Base-by-base conservation (phyloP, 2,113 vertebrate species). In the Euleptes europaea region DNA sequence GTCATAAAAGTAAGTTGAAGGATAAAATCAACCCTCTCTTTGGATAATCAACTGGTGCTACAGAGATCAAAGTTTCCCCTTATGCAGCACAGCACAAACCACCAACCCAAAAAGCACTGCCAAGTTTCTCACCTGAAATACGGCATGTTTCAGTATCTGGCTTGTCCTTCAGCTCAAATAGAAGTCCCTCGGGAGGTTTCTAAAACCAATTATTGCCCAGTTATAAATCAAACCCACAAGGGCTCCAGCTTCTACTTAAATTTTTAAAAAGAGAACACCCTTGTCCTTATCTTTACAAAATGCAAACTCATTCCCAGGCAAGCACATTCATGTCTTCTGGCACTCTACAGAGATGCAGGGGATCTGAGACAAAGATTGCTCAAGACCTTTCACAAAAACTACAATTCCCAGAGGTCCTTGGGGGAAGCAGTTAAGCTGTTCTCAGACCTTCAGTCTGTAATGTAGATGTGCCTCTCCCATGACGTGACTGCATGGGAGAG, bases 81-180 rank as follows among this genome's bases (percentile, higher is more conserved):
- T 77, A 23, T 35, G 10, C 49, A 4, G 49, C 0, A 35, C 9
- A 15, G 47, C 47, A n/a, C 26, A 54, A 21, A 7, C 33, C 5
- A 10, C 28, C 10, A 31, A 76, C 31, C 17, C 1, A 28, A 9
- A 10, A 21, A 38, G 26, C 47, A 14, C 3, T 33, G 31, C 10
- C 38, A 9, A 69, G 63, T 1, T 10, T 70, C 84, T 71, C 54
- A 91, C 83, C 88, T 2, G 21, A 3, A 28, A 28, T 1, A 1
- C 19, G 0, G 15, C 19, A 14, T 11, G 19, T 3, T 15, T 51
- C 35, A 0, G 40, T n/a, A 9, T 26, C 47, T 0, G 3, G 4
- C 54, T 70, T 57, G 11, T 42, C 63, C 44, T 60, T 65, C 0
- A 2, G 2, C 54, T 54, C 80, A 0, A 1, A 0, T 2, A 14